Conservation (phyloP, 2,113 vertebrate species). For the Cavia aperea region DNA sequence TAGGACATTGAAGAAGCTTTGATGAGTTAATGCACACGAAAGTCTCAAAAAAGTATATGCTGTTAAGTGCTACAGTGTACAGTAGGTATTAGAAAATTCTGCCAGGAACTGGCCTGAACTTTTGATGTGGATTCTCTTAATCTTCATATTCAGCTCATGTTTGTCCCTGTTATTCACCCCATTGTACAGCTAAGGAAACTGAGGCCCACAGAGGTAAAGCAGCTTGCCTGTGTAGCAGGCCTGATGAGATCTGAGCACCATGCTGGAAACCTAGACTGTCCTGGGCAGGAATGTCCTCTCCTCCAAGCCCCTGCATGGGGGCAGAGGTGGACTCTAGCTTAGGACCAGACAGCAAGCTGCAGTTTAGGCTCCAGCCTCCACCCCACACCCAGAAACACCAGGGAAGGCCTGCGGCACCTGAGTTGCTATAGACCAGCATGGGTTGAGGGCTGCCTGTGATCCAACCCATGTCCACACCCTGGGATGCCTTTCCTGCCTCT, state of each 20-base stretch:
- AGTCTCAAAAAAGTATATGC: background rate
- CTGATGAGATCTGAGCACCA: background rate
- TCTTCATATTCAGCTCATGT: background rate
- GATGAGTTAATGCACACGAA: background rate
- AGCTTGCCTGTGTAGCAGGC: background rate
- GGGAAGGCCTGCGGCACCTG: background rate
- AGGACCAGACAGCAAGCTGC: background rate
- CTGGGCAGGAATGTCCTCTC: background rate
- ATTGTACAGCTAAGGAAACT: background rate
- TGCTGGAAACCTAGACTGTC: no score
- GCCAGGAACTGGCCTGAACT: background rate
- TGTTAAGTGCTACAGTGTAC: background rate
- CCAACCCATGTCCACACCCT: no score
- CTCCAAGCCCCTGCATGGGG: background rate
- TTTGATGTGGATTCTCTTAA: background rate
- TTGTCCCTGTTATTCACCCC: background rate
- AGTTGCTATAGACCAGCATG: no score
- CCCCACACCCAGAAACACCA: no score
- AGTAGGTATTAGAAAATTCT: background rate
- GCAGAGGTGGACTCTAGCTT: background rate
- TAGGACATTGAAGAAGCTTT: background rate
- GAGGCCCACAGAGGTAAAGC: background rate
- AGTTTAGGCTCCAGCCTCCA: background rate
- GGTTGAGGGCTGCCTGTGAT: background rate
- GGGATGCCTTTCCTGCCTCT: background rate